phyloP scores from a whole-genome alignment of 2,113 vertebrate genomes.

The Oriolus oriolus region DNA sequence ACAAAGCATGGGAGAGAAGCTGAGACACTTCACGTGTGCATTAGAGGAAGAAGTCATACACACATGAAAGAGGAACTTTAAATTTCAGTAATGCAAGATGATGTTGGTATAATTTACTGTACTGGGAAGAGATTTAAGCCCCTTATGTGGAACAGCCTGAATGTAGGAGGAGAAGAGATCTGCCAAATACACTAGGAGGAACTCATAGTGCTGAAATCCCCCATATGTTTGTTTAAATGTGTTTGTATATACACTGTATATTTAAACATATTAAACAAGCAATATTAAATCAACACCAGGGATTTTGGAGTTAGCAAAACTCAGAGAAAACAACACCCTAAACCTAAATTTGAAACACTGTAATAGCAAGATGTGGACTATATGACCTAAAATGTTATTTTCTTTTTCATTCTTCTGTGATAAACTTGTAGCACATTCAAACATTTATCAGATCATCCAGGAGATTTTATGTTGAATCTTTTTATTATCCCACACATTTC shows the following conservation, averaged over 20 bases:
- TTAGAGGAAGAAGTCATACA: not conserved
- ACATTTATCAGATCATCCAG: not conserved
- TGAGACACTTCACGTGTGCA: not conserved
- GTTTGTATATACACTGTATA: not conserved
- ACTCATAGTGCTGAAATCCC: not conserved
- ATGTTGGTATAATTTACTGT: not conserved
- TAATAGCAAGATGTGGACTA: not conserved
- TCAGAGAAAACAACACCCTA: not conserved
- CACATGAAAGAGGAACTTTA: not conserved
- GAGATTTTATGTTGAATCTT: not conserved
- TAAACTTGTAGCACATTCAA: not conserved
- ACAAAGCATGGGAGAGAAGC: not conserved
- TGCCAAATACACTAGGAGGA: not conserved
- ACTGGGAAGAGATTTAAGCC: not conserved
- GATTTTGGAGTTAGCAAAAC: not conserved
- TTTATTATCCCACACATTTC: not conserved
- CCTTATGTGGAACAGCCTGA: not conserved
- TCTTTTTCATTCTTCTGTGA: not conserved
- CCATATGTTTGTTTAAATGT: slow-evolving; percentile 48
- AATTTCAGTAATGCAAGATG: not conserved
- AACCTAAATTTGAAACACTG: not conserved
- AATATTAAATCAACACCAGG: not conserved
- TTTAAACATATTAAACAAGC: not conserved
- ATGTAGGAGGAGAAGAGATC: not conserved
- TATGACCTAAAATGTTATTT: not conserved